Evolutionary conservation across 1,140 invertebrate species (phyloP).

Genomic region (Eupeodes corollae): DNA sequence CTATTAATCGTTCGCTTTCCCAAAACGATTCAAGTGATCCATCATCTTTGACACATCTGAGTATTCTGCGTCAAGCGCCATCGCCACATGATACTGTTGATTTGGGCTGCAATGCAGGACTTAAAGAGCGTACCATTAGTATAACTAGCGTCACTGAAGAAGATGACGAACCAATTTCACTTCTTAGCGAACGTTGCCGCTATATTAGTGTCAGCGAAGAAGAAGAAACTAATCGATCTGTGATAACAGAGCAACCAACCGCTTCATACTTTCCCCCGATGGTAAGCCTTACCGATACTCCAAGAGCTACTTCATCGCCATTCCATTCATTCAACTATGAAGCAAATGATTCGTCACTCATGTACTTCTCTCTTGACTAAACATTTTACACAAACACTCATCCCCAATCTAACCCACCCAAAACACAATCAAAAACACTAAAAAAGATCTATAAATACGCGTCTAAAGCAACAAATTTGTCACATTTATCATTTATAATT

Average conservation of each 20-base stretch:
- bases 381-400: too few relatives aligned
- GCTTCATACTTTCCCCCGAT: constrained; percentile 11
- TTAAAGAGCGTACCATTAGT: constrained; percentile 31
- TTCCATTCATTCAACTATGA: too few relatives aligned
- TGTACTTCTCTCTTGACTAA: too few relatives aligned
- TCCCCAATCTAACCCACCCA: too few relatives aligned
- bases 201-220: constrained; percentile 33
- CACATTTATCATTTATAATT: too few relatives aligned
- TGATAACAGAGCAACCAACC: constrained; percentile 37
- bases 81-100: constrained; percentile 3
- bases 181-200: constrained; percentile 28
- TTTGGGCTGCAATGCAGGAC: constrained; percentile 6
- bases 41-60: neutral
- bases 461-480: too few relatives aligned
- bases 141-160: constrained; percentile 31
- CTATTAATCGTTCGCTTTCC: constrained; percentile 11
- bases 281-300: too few relatives aligned
- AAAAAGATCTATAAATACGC: too few relatives aligned
- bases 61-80: neutral
- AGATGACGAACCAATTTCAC: constrained; percentile 25
- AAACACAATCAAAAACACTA: too few relatives aligned
- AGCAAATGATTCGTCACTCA: too few relatives aligned
- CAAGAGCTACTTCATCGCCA: too few relatives aligned
- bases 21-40: constrained; percentile 10
- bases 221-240: constrained; percentile 26